Conservation (phyloP, 2,113 vertebrate genomes). For the Gavialis gangeticus region DNA sequence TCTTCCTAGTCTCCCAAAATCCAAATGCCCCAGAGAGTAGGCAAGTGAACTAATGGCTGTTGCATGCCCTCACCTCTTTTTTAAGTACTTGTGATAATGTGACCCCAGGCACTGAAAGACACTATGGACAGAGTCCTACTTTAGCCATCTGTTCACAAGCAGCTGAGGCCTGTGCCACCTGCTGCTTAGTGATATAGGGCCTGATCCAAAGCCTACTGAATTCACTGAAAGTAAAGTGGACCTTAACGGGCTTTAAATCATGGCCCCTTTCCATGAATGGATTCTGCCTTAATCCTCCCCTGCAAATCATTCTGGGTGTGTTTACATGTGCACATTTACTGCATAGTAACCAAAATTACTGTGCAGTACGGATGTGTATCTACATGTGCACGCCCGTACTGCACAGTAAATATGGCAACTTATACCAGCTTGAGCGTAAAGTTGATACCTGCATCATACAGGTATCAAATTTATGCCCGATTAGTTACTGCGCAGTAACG, state of each 20-base stretch:
- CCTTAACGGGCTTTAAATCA: not conserved
- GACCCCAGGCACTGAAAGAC: not conserved
- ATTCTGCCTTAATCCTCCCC: not conserved
- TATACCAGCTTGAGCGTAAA: no score
- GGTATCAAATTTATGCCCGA: no score
- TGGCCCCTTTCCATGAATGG: not conserved
- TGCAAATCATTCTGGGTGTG: no score
- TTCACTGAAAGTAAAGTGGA: not conserved
- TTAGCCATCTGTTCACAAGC: not conserved
- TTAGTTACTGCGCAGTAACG: no score
- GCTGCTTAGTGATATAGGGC: not conserved
- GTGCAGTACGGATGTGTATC: no score
- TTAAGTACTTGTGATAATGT: not conserved
- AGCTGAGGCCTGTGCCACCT: not conserved
- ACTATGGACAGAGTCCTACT: not conserved
- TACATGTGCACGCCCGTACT: no score
- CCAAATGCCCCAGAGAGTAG: not conserved
- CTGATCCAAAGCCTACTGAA: not conserved
- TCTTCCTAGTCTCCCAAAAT: not conserved
- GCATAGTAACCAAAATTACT: no score
- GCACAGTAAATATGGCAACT: no score
- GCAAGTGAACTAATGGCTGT: not conserved
- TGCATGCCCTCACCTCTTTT: not conserved
- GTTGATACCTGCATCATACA: no score
- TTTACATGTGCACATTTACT: no score